phyloP scores from a whole-genome alignment of 2,888 invertebrate species.

The Galerucella calmariensis region DNA sequence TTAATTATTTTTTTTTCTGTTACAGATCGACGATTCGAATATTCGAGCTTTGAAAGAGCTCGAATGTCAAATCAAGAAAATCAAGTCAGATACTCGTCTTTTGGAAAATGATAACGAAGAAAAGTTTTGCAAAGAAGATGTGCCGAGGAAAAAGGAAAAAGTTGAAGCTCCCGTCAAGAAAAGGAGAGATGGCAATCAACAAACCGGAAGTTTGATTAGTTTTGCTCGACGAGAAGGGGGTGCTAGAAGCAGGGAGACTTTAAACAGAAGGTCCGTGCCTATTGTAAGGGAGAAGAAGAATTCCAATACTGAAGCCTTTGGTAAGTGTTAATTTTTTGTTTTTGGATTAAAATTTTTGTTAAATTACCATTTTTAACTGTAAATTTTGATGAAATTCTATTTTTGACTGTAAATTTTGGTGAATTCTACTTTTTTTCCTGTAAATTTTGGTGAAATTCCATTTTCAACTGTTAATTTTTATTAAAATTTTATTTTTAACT shows the following conservation, averaged over 20 bases:
- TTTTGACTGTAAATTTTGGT: too few relatives aligned
- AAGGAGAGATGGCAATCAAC: constrained; percentile 61
- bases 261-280: constrained; percentile 61
- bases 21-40: constrained; percentile 56
- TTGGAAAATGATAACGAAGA: constrained; percentile 58
- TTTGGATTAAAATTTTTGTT: too few relatives aligned
- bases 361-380: too few relatives aligned
- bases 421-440: too few relatives aligned
- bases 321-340: constrained; percentile 53
- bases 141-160: constrained; percentile 69
- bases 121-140: constrained; percentile 61
- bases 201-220: constrained; percentile 62
- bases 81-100: constrained; percentile 56
- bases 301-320: constrained; percentile 62
- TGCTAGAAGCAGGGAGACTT: constrained; percentile 55
- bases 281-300: constrained; percentile 65
- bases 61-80: constrained; percentile 55
- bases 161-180: constrained; percentile 64
- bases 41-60: constrained; percentile 56
- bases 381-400: too few relatives aligned
- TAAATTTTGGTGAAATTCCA: too few relatives aligned
- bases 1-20: too few relatives aligned
- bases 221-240: constrained; percentile 60
- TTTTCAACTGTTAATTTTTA: too few relatives aligned
- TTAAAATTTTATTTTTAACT: too few relatives aligned